Evolutionary conservation across 1,140 invertebrate genomes (phyloP).

Genomic region (Oreohelix idahoensis): DNA sequence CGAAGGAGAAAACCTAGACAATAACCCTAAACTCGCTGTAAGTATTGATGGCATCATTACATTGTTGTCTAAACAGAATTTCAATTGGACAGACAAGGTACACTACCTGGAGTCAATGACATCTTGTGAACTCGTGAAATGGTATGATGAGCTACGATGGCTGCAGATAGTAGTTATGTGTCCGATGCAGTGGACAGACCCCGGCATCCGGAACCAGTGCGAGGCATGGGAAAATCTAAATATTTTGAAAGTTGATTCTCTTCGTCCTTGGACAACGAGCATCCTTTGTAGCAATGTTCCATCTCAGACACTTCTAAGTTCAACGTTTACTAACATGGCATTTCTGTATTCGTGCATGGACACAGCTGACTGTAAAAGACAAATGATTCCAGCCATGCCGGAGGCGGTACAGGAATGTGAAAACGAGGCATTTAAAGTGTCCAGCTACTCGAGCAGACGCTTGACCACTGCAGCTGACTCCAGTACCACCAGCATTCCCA

Average conservation of each 20-base stretch:
- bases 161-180: slow-evolving; percentile 41
- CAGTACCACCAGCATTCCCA: slow-evolving; percentile 53
- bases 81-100: too few relatives aligned
- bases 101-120: too few relatives aligned
- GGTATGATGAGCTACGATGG: slow-evolving; percentile 26
- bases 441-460: slow-evolving; percentile 14
- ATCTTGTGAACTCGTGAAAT: too few relatives aligned
- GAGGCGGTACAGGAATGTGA: slow-evolving; percentile 6
- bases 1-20: too few relatives aligned
- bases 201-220: slow-evolving; percentile 25
- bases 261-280: slow-evolving; percentile 60
- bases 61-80: too few relatives aligned
- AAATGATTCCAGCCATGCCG: slow-evolving; percentile 1
- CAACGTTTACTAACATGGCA: not conserved
- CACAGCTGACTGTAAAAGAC: not conserved
- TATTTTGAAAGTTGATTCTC: slow-evolving; percentile 53
- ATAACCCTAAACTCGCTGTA: too few relatives aligned
- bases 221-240: not conserved
- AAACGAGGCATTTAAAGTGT: too few relatives aligned
- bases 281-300: slow-evolving; percentile 6
- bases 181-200: slow-evolving; percentile 27
- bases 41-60: too few relatives aligned
- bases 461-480: slow-evolving; percentile 6
- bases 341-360: not conserved
- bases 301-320: not conserved